Base-by-base conservation (phyloP, 92 coral and sea anemone genomes). In the Bergia sp. region DNA sequence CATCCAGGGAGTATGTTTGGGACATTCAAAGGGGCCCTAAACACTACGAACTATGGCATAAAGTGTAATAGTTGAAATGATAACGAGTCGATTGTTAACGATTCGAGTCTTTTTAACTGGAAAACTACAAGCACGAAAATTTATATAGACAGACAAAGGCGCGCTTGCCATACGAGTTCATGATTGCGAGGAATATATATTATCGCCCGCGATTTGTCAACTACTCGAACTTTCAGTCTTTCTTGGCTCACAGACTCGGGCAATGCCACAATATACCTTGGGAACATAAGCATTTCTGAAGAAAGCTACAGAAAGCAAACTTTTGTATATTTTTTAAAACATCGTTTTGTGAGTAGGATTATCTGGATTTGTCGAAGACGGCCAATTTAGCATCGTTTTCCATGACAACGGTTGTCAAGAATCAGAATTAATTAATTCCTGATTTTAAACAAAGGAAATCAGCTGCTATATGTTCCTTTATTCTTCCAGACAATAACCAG, bases 11-110 rank as follows among this genome's bases (percentile, higher is more conserved):
- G 64, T 86, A 92, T 64, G 89, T 92, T 5, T 95, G 96, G 86
- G 99, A 97, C 77, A 82, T 91, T 64, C 90, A 90, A 55, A 91
- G 99, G 80, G 98, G 99, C 13, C 99, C 99, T 0, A 97, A 97
- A 85, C 96, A 91, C 86, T 97, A 90, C 69, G 91, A 94, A 78
- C 88, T 97, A 10, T 96, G 98, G 95, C 93, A 91, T 72, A 95
- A 91, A 77, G 98, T 95, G 21, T 95, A 77, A 79, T 4, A 76
- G 7, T 44, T 42, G 12, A 64, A 55, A 37, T 11, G 6, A 21
- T 5, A 79, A 49, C 20, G 18, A 36, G 11, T 57, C 61, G 29
- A 1, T 80, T 4, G 38, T 7, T 73, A 57, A 58, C 38, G 29
- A 0, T 15, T 29, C 36, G 37, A 79, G 40, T 44, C 77, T 6